Evolutionary conservation across 2,113 vertebrate species (phyloP).

Genomic region (Spheniscus mendiculus): DNA sequence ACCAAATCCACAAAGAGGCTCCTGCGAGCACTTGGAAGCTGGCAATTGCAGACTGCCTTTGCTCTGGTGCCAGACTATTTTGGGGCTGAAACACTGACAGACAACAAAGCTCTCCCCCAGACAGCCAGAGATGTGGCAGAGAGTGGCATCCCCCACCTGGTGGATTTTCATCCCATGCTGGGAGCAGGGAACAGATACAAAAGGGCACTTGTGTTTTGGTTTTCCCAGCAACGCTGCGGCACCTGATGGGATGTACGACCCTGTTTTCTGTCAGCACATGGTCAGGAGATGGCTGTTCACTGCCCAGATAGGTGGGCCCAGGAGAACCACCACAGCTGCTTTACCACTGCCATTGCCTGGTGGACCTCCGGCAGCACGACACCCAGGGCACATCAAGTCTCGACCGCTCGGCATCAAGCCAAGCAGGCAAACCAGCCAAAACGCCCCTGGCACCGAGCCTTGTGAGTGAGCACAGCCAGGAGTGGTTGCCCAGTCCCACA

Average conservation of each 20-base stretch:
- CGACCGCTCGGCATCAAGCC: fast-evolving
- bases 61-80: neutral
- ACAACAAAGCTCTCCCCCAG: neutral
- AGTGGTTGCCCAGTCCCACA: neutral
- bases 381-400: neutral
- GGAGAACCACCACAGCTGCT: neutral
- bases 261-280: neutral
- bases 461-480: neutral
- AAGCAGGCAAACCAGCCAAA: neutral
- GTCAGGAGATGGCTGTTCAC: neutral
- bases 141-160: neutral
- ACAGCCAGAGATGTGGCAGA: neutral
- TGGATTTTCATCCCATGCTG: neutral
- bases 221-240: neutral
- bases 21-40: neutral
- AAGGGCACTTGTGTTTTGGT: neutral
- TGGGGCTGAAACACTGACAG: neutral
- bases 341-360: neutral
- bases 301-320: neutral
- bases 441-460: neutral
- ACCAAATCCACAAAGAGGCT: neutral
- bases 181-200: neutral
- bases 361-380: neutral
- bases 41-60: neutral
- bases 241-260: neutral